Evolutionary conservation across 2,113 vertebrate genomes (phyloP).

Genomic region (Pygoscelis antarcticus): DNA sequence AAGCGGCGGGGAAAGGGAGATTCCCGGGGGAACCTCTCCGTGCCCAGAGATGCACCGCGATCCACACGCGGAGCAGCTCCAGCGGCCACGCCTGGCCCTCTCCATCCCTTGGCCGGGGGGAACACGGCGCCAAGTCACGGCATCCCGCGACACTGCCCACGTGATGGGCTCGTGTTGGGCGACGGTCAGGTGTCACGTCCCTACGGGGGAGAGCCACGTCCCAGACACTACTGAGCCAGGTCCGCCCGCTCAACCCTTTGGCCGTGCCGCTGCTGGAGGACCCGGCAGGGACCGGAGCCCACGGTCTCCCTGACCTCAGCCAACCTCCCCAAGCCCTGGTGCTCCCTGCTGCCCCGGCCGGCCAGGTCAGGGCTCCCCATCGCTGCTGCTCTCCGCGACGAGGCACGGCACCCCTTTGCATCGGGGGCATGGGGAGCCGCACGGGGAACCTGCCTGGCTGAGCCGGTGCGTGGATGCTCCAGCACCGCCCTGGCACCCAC

Average conservation of each 20-base stretch:
- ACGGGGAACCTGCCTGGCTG: too few species aligned
- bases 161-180: background rate
- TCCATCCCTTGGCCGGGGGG: background rate
- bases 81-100: background rate
- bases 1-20: background rate
- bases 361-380: background rate
- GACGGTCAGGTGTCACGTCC: background rate
- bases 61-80: background rate
- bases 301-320: background rate
- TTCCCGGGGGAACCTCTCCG: background rate
- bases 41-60: background rate
- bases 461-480: background rate
- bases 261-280: background rate
- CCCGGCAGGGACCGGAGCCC: accelerated
- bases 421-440: background rate
- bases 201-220: background rate
- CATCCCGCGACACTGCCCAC: background rate
- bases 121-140: accelerated
- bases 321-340: background rate
- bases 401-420: background rate
- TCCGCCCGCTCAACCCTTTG: accelerated
- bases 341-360: background rate
- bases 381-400: accelerated
- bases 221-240: background rate
- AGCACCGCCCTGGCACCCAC: background rate